phyloP scores from a whole-genome alignment of 1,140 invertebrate genomes.

The Helicoverpa armigera region DNA sequence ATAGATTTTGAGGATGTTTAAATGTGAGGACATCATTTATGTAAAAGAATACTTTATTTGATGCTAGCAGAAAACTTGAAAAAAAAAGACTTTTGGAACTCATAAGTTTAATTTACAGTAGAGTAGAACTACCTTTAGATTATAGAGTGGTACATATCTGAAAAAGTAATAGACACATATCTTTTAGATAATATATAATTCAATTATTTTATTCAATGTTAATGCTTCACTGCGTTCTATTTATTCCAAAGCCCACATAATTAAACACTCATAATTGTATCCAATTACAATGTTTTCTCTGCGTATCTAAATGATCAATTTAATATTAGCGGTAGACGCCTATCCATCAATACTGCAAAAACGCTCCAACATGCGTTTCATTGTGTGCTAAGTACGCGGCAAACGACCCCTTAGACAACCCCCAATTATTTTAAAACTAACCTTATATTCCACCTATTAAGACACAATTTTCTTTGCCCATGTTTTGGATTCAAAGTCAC shows the following conservation, averaged over 20 bases:
- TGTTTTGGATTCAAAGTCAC: neutral
- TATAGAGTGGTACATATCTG: no score
- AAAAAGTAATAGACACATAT: no score
- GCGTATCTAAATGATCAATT: constrained; percentile 65
- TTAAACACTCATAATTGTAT: constrained; percentile 49
- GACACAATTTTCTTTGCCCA: constrained; percentile 50
- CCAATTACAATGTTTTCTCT: constrained; percentile 64
- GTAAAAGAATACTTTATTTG: no score
- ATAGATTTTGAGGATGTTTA: neutral
- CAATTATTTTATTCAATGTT: neutral
- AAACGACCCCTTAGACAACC: constrained; percentile 61
- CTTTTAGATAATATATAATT: no score
- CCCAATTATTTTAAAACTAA: constrained; percentile 53
- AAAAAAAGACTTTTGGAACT: no score
- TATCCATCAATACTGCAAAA: constrained; percentile 66
- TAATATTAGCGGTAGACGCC: constrained; percentile 66
- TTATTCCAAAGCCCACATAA: constrained; percentile 19
- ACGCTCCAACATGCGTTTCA: constrained; percentile 64
- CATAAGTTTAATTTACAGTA: no score
- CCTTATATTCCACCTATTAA: constrained; percentile 40
- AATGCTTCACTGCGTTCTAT: neutral
- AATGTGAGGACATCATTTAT: no score
- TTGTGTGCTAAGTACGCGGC: constrained; percentile 70
- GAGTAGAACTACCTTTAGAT: no score
- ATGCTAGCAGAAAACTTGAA: no score